Evolutionary conservation across 2,888 invertebrate species (phyloP).

Genomic region (Ctenicera cuprea): DNA sequence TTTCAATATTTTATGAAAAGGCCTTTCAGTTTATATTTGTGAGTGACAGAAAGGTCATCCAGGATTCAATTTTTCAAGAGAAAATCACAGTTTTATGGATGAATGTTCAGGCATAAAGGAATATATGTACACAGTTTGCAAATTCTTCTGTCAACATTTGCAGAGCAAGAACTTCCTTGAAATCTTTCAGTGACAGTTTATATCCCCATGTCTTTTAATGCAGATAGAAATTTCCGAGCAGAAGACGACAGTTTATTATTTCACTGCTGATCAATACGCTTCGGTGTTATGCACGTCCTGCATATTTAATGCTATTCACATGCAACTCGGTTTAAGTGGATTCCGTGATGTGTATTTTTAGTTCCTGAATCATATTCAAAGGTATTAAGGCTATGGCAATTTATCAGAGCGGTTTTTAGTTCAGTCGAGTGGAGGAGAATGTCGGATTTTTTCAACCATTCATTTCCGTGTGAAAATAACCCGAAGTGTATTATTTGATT

Average conservation of each 20-base stretch:
- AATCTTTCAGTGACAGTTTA: constrained; percentile 29
- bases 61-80: neutral
- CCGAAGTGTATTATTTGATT: constrained; percentile 13
- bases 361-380: constrained; percentile 18
- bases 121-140: neutral
- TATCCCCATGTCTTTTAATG: constrained; percentile 17
- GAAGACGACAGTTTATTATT: constrained; percentile 28
- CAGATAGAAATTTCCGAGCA: constrained; percentile 19
- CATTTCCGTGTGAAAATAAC: constrained; percentile 15
- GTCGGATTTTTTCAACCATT: neutral
- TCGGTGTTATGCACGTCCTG: constrained; percentile 22
- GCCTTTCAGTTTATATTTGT: no score
- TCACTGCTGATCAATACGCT: constrained; percentile 17
- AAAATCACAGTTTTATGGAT: constrained; percentile 8
- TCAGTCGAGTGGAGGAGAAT: neutral
- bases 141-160: constrained; percentile 26
- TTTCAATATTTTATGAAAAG: no score
- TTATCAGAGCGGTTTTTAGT: constrained; percentile 7
- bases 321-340: constrained; percentile 28
- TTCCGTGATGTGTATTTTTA: constrained; percentile 27
- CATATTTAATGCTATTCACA: constrained; percentile 19
- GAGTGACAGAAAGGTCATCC: no score
- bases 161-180: constrained; percentile 12
- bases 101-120: neutral
- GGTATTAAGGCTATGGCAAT: constrained; percentile 15